Evolutionary conservation across 2,888 invertebrate genomes (phyloP).

Genomic region (Acleris laterana): DNA sequence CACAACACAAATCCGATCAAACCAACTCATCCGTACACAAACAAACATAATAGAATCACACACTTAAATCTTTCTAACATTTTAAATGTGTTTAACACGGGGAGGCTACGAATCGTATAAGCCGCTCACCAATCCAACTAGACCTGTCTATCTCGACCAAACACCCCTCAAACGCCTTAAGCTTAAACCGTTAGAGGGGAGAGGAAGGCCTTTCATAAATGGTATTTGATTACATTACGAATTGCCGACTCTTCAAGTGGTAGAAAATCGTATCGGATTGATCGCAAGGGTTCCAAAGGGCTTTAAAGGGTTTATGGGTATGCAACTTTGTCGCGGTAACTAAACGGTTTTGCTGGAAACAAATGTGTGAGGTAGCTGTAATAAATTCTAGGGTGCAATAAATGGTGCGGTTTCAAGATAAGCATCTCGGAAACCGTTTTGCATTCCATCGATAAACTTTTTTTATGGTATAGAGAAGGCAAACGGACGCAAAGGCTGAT

Average conservation of each 20-base stretch:
- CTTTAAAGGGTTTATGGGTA: conserved; percentile 25
- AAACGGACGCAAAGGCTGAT: no score
- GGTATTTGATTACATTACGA: conserved; percentile 55
- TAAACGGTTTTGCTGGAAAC: conserved; percentile 8
- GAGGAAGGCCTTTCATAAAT: conserved; percentile 39
- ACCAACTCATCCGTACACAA: conserved; percentile 22
- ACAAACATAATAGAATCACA: conserved; percentile 36
- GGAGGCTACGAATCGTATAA: conserved; percentile 56
- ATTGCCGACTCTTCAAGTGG: conserved; percentile 69
- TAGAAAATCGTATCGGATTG: conserved; percentile 72
- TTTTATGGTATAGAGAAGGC: no score
- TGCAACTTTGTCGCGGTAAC: conserved; percentile 23
- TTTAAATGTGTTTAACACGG: conserved; percentile 56
- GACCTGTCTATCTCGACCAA: conserved; percentile 36
- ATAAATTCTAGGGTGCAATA: not conserved
- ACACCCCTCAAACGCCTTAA: not conserved
- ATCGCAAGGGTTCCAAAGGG: conserved; percentile 34
- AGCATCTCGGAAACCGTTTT: conserved; percentile 4
- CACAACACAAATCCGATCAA: conserved; percentile 5
- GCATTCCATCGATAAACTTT: no score
- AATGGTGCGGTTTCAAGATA: conserved; percentile 15
- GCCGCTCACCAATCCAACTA: conserved; percentile 47
- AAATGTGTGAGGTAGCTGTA: conserved; percentile 18
- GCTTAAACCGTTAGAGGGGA: not conserved
- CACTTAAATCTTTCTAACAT: conserved; percentile 58